These are phyloP conservation scores for Alouatta palliata DNA, from an alignment of 2,113 vertebrate genomes.

Conservation along the genomic window DNA sequence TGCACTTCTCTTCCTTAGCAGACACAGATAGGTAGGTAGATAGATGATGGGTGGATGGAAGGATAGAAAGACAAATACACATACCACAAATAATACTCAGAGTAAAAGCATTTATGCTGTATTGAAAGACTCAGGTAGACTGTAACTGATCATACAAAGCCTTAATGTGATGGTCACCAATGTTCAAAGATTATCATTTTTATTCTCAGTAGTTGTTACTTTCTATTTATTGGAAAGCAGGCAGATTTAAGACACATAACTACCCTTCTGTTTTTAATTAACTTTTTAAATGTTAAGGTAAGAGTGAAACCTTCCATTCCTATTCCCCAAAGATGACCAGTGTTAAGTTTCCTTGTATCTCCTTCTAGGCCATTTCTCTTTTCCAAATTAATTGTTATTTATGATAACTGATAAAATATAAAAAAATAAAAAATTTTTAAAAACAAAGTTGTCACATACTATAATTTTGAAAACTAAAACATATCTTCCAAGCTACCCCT, in stretches of 20 bases:
- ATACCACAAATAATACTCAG: neutral
- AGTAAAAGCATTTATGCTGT: neutral
- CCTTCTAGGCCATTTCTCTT: neutral
- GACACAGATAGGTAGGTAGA: neutral
- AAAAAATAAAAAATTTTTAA: too few species aligned
- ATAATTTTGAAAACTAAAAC: neutral
- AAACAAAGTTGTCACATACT: neutral
- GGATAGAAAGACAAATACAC: neutral
- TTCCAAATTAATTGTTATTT: neutral
- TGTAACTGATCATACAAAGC: neutral
- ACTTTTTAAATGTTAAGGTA: conserved; percentile 1
- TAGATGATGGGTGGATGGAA: neutral
- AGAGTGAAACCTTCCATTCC: neutral
- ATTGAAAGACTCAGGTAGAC: neutral
- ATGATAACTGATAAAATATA: too few species aligned
- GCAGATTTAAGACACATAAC: neutral
- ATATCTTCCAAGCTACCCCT: conserved; percentile 8
- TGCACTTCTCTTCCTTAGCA: neutral
- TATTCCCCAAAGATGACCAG: conserved; percentile 2
- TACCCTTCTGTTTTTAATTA: neutral
- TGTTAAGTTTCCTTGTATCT: neutral
- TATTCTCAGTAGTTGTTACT: neutral
- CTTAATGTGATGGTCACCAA: neutral
- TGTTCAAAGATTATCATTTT: neutral
- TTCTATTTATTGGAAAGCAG: conserved; percentile 18